phyloP scores from a whole-genome alignment of 2,888 invertebrate species.

The Scrobipalpa atriplicella region DNA sequence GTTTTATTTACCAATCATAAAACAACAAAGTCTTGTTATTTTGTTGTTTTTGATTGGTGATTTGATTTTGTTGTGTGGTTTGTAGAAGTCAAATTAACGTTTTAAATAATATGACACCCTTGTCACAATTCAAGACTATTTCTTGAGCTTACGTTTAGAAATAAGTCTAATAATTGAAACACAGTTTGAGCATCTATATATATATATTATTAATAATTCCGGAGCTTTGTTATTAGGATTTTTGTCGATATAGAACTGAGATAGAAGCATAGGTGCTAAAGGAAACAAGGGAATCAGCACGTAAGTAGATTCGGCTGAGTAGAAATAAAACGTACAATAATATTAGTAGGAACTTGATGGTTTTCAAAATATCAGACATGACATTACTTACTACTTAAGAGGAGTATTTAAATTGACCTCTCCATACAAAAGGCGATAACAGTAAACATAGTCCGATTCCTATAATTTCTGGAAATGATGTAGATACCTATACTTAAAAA shows the following conservation, averaged over 20 bases:
- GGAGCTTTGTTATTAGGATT: neutral
- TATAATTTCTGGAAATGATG: too few relatives aligned
- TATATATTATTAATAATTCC: neutral
- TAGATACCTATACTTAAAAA: too few relatives aligned
- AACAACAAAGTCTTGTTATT: too few relatives aligned
- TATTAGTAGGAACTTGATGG: neutral
- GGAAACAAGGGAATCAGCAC: constrained; percentile 39
- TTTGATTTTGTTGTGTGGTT: too few relatives aligned
- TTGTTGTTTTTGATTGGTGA: too few relatives aligned
- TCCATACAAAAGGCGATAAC: too few relatives aligned
- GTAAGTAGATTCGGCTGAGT: constrained; percentile 22
- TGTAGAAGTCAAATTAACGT: neutral
- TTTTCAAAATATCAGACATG: too few relatives aligned
- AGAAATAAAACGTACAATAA: constrained; percentile 7
- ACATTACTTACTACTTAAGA: too few relatives aligned
- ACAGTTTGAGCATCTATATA: neutral
- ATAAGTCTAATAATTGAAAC: neutral
- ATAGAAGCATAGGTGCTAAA: constrained; percentile 42
- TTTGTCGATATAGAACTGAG: constrained; percentile 33
- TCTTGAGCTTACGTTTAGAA: neutral
- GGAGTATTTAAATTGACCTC: too few relatives aligned
- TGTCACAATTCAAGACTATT: neutral
- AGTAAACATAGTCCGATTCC: too few relatives aligned
- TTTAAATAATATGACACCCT: neutral
- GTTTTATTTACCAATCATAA: neutral